Evolutionary conservation across 2,888 invertebrate genomes (phyloP).

Genomic region (Nomada ferruginata): DNA sequence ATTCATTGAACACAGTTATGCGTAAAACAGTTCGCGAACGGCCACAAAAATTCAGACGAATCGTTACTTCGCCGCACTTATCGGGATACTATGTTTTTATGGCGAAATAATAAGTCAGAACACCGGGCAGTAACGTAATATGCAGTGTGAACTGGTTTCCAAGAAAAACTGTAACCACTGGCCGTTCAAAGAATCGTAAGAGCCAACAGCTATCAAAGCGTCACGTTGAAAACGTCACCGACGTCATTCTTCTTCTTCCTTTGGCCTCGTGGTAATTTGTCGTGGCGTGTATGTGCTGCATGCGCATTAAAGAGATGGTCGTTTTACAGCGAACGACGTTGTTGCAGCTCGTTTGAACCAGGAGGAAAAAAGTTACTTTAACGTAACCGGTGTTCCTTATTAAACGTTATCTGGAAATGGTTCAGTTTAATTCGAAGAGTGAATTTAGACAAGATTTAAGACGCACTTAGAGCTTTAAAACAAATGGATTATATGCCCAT

Average conservation of each 20-base stretch:
- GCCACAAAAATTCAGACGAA: too few species aligned
- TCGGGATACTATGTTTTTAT: constrained; percentile 6
- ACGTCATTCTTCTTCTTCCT: constrained; percentile 20
- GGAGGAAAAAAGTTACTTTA: not conserved
- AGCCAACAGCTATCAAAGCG: constrained; percentile 32
- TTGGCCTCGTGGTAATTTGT: constrained; percentile 33
- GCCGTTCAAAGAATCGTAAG: constrained; percentile 31
- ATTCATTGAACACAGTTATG: not conserved
- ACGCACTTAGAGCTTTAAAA: not conserved
- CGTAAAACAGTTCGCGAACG: not conserved
- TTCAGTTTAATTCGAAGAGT: not conserved
- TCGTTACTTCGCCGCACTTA: not conserved
- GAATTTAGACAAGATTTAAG: not conserved
- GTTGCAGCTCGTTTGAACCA: not conserved
- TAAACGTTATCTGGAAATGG: constrained; percentile 2
- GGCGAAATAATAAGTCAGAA: constrained; percentile 17
- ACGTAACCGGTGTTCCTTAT: not conserved
- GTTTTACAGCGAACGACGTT: constrained; percentile 8
- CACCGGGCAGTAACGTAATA: constrained; percentile 16
- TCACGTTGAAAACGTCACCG: constrained; percentile 33
- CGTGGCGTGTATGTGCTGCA: constrained; percentile 10
- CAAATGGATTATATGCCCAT: not conserved
- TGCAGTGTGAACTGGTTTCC: constrained; percentile 38
- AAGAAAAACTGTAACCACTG: constrained; percentile 26
- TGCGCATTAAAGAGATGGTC: constrained; percentile 13